Evolutionary conservation across 1,140 invertebrate genomes (phyloP), one percentile per base, ranked within the genome.

Genomic region (Achroia grisella): DNA sequence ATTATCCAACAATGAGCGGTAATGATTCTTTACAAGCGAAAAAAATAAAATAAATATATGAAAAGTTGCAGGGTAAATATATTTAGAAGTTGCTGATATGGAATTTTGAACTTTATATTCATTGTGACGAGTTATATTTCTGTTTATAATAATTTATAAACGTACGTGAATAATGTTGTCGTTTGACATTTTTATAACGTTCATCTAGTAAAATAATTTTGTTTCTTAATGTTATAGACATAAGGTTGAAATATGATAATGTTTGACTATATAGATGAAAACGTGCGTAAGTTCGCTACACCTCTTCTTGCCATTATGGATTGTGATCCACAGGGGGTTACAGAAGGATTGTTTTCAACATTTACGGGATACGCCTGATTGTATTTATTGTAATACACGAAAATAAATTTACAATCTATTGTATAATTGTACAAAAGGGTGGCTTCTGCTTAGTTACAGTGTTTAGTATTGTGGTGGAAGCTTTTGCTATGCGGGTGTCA

Each of bases 1-100:
- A 80, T 80, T 80, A 70, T 65, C 51, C 67, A 71, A 80, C 76
- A 80, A 80, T 80, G 54, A 51, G 44, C 66, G 34, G 56, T 80
- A 80, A 80, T 77, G 71, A 77, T 73, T 67, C 71, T 73, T 71
- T 68, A 69, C 65, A 61, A 64, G 58, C 62, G 48, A 62, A 67
- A 71, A 74, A 71, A 23, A 23, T 23, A 65, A 72, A 70, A 71
- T 73, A 70, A 70, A 71, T 70, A 69, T 59, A 55, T 60, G 53
- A 70, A 63, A 59, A 55, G 52, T 56, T 49, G 55, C 49, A 30
- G 28, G 44, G 47, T 44, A 56, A 57, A 52, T 42, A 59, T 52
- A 58, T 48, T 33, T 28, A 9, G 17, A 6, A 23, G 17, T 23
- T 23, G 17, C 43, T 41, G 37, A 28, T 15, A 17, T 11, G 57